phyloP scores from a whole-genome alignment of 2,888 invertebrate species.

The Drosophila anceps region DNA sequence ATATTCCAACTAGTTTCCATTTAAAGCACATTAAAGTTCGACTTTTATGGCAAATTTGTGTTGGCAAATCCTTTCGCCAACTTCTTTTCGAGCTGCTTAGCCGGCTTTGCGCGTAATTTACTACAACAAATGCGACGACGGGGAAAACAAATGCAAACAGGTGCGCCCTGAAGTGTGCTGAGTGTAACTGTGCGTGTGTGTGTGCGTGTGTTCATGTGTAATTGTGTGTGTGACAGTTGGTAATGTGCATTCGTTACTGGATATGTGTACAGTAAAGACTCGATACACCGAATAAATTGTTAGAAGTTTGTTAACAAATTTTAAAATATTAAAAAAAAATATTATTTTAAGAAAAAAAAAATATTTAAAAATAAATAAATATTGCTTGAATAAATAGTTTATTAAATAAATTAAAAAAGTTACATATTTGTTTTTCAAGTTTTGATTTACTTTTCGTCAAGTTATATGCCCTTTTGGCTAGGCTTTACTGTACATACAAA shows the following conservation, averaged over 20 bases:
- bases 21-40: conserved; percentile 28
- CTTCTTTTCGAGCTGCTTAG: conserved; percentile 62
- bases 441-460: not conserved
- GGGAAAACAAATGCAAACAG: conserved; percentile 57
- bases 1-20: conserved; percentile 36
- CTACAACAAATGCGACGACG: conserved; percentile 43
- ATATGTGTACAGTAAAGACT: conserved; percentile 40
- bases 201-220: conserved; percentile 3
- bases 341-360: too few relatives aligned
- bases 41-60: conserved; percentile 12
- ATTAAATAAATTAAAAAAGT: not conserved
- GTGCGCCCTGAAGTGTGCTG: conserved; percentile 67
- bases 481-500: conserved; percentile 44
- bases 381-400: not conserved
- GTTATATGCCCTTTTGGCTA: not conserved
- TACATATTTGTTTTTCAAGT: not conserved
- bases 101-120: conserved; percentile 73
- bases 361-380: too few relatives aligned
- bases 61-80: conserved; percentile 23
- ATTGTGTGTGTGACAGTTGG: conserved; percentile 36
- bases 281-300: not conserved
- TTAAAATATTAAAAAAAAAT: not conserved
- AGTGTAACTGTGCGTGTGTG: conserved; percentile 53
- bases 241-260: conserved; percentile 61
- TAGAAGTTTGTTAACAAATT: not conserved